phyloP scores from a whole-genome alignment of 2,888 invertebrate genomes.

The Euphydryas editha region DNA sequence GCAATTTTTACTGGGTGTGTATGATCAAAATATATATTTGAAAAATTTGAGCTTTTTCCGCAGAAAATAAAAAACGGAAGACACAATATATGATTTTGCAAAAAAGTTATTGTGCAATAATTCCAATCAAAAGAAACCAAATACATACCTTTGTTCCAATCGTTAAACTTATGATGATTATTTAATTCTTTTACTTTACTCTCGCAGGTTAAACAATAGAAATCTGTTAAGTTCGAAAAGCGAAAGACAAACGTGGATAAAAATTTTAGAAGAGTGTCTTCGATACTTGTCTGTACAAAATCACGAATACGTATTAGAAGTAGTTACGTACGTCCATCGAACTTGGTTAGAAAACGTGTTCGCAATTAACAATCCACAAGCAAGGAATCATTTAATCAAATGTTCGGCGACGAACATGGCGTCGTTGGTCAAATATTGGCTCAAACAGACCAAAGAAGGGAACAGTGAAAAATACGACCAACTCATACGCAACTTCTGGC shows the following conservation, averaged over 20 bases:
- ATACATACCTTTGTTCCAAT: too few relatives aligned
- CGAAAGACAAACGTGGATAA: slow-evolving; percentile 87
- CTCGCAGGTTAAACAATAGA: slow-evolving; percentile 84
- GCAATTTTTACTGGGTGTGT: slow-evolving; percentile 87
- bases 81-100: too few relatives aligned
- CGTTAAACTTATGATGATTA: too few relatives aligned
- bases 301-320: slow-evolving; percentile 49
- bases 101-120: too few relatives aligned
- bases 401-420: slow-evolving; percentile 57
- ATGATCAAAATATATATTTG: neutral
- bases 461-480: slow-evolving; percentile 57
- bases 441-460: slow-evolving; percentile 50
- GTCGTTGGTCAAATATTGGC: slow-evolving; percentile 62
- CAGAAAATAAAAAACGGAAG: too few relatives aligned
- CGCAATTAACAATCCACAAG: slow-evolving; percentile 37
- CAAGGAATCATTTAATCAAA: slow-evolving; percentile 52
- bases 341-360: slow-evolving; percentile 58
- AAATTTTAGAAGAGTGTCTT: slow-evolving; percentile 89
- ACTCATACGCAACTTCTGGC: slow-evolving; percentile 68
- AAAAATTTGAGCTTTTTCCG: too few relatives aligned
- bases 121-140: too few relatives aligned
- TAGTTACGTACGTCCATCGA: slow-evolving; percentile 55
- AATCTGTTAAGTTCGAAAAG: slow-evolving; percentile 85
- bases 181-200: neutral
- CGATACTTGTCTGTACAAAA: slow-evolving; percentile 63